Percentiles rank a stretch among this genome's conserved stretches.
phyloP scores from a whole-genome alignment of 2,888 invertebrate species.

The Atherix ibis region DNA sequence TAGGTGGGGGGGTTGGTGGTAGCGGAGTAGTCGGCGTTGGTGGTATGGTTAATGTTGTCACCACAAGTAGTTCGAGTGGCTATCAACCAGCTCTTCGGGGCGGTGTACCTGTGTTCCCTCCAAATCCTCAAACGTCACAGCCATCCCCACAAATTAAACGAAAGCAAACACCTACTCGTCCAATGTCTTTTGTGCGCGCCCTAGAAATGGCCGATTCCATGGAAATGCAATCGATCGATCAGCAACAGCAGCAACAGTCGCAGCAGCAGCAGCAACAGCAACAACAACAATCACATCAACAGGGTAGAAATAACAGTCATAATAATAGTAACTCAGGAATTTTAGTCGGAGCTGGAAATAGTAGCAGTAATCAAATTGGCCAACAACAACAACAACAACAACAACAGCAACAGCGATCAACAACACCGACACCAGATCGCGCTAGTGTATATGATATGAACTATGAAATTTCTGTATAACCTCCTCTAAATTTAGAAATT shows the following conservation, averaged over 20 bases:
- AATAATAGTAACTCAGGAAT: slow-evolving; percentile 11
- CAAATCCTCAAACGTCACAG: slow-evolving; percentile 33
- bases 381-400: slow-evolving; percentile 14
- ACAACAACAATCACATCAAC: slow-evolving; percentile 20
- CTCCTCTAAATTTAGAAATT: slow-evolving; percentile 12
- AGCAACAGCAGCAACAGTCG: slow-evolving; percentile 24
- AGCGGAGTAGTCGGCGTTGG: slow-evolving; percentile 6
- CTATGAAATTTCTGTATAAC: slow-evolving; percentile 89
- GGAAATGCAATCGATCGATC: slow-evolving; percentile 48
- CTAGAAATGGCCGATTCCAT: slow-evolving; percentile 79
- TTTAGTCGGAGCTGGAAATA: slow-evolving; percentile 3
- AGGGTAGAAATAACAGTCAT: slow-evolving; percentile 19
- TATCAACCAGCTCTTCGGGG: slow-evolving; percentile 49
- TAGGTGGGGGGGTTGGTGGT: slow-evolving; percentile 11
- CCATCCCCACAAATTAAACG: slow-evolving; percentile 42
- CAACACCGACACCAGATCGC: slow-evolving; percentile 59
- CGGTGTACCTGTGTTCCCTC: slow-evolving; percentile 53
- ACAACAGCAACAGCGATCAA: slow-evolving; percentile 27
- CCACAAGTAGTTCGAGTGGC: slow-evolving; percentile 17
- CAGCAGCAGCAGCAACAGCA: slow-evolving; percentile 20
- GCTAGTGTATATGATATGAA: slow-evolving; percentile 88
- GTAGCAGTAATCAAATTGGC: slow-evolving; percentile 8
- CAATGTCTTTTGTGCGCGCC: slow-evolving; percentile 79
- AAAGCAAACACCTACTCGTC: slow-evolving; percentile 42
- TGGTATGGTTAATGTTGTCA: slow-evolving; percentile 8